Conservation (phyloP, 2,797 vertebrate species). For the Mallotus villosus region DNA sequence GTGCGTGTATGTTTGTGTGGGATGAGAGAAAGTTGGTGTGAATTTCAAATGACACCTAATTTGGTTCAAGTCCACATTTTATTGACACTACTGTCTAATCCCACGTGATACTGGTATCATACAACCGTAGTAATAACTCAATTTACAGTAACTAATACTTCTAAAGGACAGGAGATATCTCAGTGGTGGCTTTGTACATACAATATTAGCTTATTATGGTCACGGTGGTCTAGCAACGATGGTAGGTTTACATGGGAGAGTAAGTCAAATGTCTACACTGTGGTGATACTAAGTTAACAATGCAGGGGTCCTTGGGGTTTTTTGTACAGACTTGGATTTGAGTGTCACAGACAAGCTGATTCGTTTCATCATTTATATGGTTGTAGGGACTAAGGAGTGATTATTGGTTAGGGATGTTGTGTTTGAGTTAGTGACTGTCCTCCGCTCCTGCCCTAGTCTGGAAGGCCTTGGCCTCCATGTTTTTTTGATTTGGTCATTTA, state of each 20-base stretch:
- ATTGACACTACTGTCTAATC: too few relatives aligned
- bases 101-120: background rate
- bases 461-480: background rate
- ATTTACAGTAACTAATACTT: slow-evolving; percentile 1
- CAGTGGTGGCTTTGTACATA: background rate
- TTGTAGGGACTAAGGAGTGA: background rate
- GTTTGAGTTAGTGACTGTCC: background rate
- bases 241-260: slow-evolving; percentile 26
- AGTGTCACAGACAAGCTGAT: slow-evolving; percentile 9
- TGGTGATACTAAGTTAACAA: background rate
- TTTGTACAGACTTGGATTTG: slow-evolving; percentile 3
- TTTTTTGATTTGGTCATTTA: background rate
- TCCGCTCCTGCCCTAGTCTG: background rate
- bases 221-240: background rate
- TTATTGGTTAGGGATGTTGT: background rate
- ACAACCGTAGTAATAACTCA: background rate
- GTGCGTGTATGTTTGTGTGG: slow-evolving; percentile 33
- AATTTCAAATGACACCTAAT: background rate
- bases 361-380: background rate
- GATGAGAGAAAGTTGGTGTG: background rate
- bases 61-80: background rate
- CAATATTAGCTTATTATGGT: background rate
- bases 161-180: background rate
- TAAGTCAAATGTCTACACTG: slow-evolving; percentile 18
- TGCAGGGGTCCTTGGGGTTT: slow-evolving; percentile 7